Evolutionary conservation across 2,113 vertebrate species (phyloP), one percentile per base, ranked within the genome.

Genomic region (Hypocryptadius cinnamomeus): DNA sequence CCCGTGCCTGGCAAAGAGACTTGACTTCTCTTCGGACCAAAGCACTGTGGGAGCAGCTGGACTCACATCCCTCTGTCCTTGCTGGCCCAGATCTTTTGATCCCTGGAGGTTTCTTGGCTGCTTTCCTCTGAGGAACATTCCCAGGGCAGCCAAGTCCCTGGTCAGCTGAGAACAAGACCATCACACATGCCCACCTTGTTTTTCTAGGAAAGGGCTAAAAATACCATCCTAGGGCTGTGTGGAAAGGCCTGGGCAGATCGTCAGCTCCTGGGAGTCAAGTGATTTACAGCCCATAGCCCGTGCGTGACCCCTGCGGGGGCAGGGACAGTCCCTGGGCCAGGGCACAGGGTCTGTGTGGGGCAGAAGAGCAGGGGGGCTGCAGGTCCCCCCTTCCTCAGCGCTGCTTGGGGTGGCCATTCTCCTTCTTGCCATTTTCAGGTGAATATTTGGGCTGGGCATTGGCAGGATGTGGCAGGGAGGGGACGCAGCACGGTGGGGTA

Each of bases 181-280:
- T 73, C 56, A 33, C 48, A 50, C 8, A 4, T 44, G 44, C 59
- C 40, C 59, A 53, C 53, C 48, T 73, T 5, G 5, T 22, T 94
- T 91, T 79, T 91, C 71, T 54, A 85, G 71, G 80, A 91, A 91
- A 37, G 24, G 39, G 60, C 79, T 93, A 88, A 78, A 93, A 95
- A 81, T 85, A 91, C 4, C 14, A 2, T 23, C 30, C 35, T 5
- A 7, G 79, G 27, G 33, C 53, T 35, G 42, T 35, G 44, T 3
- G 4, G 63, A 11, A 83, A 56, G 40, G 45, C 21, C 56, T 1
- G 25, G 66, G 81, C 88, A 79, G 70, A 59, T 27, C 39, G 18
- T 44, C 65, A 69, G 70, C 69, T 40, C 4, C 69, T 64, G 60
- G 27, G 25, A 93, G 22, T 22, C 2, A 2, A n/a, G 19, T 64